phyloP scores from a whole-genome alignment of 1,140 invertebrate species.

The Globodera ellingtonae region DNA sequence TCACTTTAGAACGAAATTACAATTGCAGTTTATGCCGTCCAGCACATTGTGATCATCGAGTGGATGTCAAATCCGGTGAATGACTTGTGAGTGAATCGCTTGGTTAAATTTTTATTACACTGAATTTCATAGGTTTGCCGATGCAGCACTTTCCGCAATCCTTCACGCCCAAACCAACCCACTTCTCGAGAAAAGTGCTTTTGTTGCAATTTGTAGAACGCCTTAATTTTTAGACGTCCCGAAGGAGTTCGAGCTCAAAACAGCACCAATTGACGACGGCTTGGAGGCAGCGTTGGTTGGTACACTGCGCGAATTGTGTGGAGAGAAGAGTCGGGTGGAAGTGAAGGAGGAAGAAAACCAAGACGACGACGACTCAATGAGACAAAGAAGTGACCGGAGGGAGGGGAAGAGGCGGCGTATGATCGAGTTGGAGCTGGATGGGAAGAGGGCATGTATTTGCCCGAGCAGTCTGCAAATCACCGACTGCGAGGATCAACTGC shows the following conservation, averaged over 20 bases:
- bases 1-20: slow-evolving; percentile 31
- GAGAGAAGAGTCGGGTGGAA: slow-evolving; percentile 29
- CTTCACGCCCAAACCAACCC: slow-evolving; percentile 61
- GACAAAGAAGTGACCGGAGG: not conserved
- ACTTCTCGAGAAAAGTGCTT: slow-evolving; percentile 56
- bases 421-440: slow-evolving; percentile 33
- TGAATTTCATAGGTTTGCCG: slow-evolving; percentile 80
- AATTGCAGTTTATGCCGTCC: slow-evolving; percentile 26
- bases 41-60: slow-evolving; percentile 67
- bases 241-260: slow-evolving; percentile 17
- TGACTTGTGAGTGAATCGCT: slow-evolving; percentile 69
- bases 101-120: not conserved
- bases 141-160: slow-evolving; percentile 80
- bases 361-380: not conserved
- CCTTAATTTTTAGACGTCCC: slow-evolving; percentile 44
- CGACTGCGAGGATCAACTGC: slow-evolving; percentile 37
- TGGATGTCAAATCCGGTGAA: slow-evolving; percentile 91
- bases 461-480: slow-evolving; percentile 37
- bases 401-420: slow-evolving; percentile 5
- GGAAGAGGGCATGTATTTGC: slow-evolving; percentile 41
- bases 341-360: slow-evolving; percentile 9
- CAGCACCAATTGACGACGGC: slow-evolving; percentile 10
- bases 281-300: slow-evolving; percentile 23
- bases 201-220: slow-evolving; percentile 10
- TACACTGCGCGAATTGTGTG: slow-evolving; percentile 24